phyloP scores from a whole-genome alignment of 2,797 vertebrate species.

The Telmatherina bonti region DNA sequence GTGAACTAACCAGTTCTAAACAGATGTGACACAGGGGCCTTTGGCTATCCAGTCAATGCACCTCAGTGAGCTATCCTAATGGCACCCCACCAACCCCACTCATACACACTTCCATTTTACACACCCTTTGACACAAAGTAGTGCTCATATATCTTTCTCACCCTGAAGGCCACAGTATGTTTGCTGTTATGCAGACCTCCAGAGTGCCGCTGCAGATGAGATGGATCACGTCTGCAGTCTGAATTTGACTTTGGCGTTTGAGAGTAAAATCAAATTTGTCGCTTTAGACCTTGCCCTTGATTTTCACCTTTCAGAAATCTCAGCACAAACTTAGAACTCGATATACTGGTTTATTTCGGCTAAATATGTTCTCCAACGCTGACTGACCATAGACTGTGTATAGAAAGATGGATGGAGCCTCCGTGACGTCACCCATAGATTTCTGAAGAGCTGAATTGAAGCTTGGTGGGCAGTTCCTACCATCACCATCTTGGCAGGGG shows the following conservation, averaged over 20 bases:
- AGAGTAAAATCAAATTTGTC: not conserved
- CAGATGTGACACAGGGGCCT: slow-evolving; percentile 55
- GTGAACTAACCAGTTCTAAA: slow-evolving; percentile 63
- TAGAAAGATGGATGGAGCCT: no score
- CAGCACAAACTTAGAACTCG: not conserved
- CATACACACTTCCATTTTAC: slow-evolving; percentile 23
- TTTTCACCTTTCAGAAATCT: not conserved
- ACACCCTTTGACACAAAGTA: slow-evolving; percentile 36
- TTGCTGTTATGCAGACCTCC: slow-evolving; percentile 1
- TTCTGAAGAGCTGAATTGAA: no score
- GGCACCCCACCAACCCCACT: slow-evolving; percentile 43
- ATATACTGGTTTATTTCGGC: no score
- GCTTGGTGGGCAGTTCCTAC: no score
- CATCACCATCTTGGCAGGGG: no score
- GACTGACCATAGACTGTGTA: no score
- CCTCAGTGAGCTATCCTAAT: slow-evolving; percentile 52
- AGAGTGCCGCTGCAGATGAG: not conserved
- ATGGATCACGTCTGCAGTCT: not conserved
- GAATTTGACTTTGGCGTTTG: not conserved
- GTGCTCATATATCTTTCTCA: slow-evolving; percentile 29
- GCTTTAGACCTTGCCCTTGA: not conserved
- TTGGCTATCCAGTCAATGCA: slow-evolving; percentile 47
- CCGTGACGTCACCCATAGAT: no score
- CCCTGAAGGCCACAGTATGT: slow-evolving; percentile 23
- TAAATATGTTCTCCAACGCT: no score